Evolutionary conservation across 1,140 invertebrate genomes (phyloP), one percentile per base, ranked within the genome.

Genomic region (Zelostemma sp.): DNA sequence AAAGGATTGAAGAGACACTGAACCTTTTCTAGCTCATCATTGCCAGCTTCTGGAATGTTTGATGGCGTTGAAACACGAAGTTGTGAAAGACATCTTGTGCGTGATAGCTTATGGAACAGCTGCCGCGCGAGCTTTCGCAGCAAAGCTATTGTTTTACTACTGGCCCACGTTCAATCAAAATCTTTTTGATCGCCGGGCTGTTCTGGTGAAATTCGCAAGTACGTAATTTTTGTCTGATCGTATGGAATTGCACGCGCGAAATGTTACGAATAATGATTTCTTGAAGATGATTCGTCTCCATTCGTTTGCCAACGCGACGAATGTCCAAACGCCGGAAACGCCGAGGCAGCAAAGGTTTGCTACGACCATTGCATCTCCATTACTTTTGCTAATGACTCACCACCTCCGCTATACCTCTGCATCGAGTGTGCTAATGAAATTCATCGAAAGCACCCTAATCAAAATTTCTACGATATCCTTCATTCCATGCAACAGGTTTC

Each of bases 91-190:
- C 85, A 89, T 99, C 17, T 86, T 99, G 5, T 95, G 94, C 79
- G 96, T 99, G 9, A 95, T 99, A 68, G 97, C 97, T 8, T 97
- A 99, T 83, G 98, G 98, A 9, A 97, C 97, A 1, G 91, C 94
- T 54, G 91, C 92, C 46, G 94, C 97, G 0, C 86, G 96, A 59
- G 90, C 94, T 45, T 95, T 96, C 1, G 97, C 98, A 12, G 95
- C 96, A 38, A 98, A 99, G 86, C 87, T 99, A 17, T 88, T 99
- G 12, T 99, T 99, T 84, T 97, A 98, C 85, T 99, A 99, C 82
- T 99, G 98, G 97, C 98, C 98, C n/a, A 93, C 97, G 1, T 93
- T 99, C 71, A 97, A 98, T 87, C 93, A 96, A 14, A 94, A 94
- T 77, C 88, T 97, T 1, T 94, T 96, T 75, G 97, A 99, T 80